Evolutionary conservation across 1,140 invertebrate species (phyloP).

Genomic region (Brachionus koreanus): DNA sequence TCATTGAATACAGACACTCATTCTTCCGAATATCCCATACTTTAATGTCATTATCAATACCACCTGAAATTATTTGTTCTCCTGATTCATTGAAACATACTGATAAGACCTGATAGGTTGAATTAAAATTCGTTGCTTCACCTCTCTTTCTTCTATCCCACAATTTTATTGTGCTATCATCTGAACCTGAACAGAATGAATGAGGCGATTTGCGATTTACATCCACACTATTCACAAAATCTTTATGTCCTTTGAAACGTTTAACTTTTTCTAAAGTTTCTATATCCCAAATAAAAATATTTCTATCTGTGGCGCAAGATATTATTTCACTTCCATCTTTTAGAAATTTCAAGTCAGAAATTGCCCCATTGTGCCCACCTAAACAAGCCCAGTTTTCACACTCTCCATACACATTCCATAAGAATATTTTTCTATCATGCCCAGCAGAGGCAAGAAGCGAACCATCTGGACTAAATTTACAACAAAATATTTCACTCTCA

Average conservation of each 20-base stretch:
- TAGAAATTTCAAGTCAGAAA: constrained; percentile 73
- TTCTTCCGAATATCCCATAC: constrained; percentile 93
- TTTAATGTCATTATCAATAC: constrained; percentile 96
- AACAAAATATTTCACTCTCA: constrained; percentile 86
- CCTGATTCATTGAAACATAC: constrained; percentile 92
- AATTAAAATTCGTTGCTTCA: constrained; percentile 74
- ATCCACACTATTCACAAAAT: constrained; percentile 69
- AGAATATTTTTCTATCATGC: constrained; percentile 90
- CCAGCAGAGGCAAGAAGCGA: constrained; percentile 86
- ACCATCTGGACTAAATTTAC: constrained; percentile 93
- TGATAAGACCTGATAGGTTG: constrained; percentile 76
- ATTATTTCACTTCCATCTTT: constrained; percentile 68
- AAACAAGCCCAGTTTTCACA: constrained; percentile 92
- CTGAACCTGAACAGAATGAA: constrained; percentile 83
- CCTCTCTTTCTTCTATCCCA: constrained; percentile 80
- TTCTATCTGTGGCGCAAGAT: constrained; percentile 71
- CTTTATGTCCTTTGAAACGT: constrained; percentile 83
- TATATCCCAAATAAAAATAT: constrained; percentile 90
- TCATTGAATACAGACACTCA: constrained; percentile 75
- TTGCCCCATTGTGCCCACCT: constrained; percentile 84
- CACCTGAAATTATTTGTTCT: constrained; percentile 81
- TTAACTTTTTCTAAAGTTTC: constrained; percentile 78
- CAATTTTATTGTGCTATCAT: constrained; percentile 83
- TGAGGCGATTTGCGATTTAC: constrained; percentile 78
- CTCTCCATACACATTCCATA: constrained; percentile 96